Evolutionary conservation across 2,797 vertebrate species (phyloP), one percentile per base, ranked within the genome.

Genomic region (Pteropus rufus): DNA sequence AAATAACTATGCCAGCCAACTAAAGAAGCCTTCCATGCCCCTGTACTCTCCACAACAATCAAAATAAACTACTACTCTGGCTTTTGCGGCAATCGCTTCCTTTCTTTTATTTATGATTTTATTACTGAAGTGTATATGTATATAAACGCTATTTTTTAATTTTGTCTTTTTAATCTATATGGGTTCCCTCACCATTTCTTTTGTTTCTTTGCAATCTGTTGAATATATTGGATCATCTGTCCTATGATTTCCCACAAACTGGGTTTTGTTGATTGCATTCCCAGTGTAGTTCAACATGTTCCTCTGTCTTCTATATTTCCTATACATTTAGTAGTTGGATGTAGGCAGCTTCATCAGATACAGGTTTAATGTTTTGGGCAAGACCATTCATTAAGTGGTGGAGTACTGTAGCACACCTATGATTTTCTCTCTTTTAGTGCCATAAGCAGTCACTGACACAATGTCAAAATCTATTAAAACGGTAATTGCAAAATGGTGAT

Each of bases 381-480:
- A 92, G 81, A 81, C 64, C 75, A 79, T 41, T 75, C 65, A 64
- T 80, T 93, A 93, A 31, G 39, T 83, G 29, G 16, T 39, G 19
- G 49, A 34, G 21, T 56, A 90, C 56, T 86, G 79, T 36, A 91
- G 72, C 11, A 94, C 24, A 75, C 8, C 2, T 44, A 19, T 83
- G 52, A 86, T 69, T 96, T 89, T 84, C 56, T 67, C 46, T 82
- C 29, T 65, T 89, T 89, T 10, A 62, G 46, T 87, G 11, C 46
- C 56, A 5, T 69, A 54, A 87, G 36, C 46, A 96, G 54, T 29
- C 56, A 96, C 16, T 72, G 77, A 89, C 31, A 88, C 19, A 62
- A 56, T 29, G 23, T 90, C n/a, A 76, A 96, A 94, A 93, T 46
- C 21, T 52, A 93, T 16, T 94, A 93, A 89, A 92, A 90, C 49